Evolutionary conservation across 2,888 invertebrate genomes (phyloP), one percentile per base, ranked within the genome.

Genomic region (Neoitamus cyanurus): DNA sequence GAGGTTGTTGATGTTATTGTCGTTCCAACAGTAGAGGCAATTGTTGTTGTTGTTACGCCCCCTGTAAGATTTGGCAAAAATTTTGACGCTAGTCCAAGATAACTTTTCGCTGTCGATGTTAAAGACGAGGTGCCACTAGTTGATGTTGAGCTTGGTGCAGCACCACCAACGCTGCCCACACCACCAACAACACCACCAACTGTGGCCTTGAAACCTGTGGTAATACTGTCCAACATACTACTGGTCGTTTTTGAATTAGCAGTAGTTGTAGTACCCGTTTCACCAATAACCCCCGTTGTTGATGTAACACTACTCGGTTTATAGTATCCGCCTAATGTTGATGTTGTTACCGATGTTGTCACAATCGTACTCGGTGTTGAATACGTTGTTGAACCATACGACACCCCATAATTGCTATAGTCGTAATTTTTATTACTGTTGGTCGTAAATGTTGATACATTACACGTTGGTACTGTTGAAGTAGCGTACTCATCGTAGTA

Each of bases 311-410:
- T 37, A n/a, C 11, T 83, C 42, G 88, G 88, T n/a, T 90, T 84
- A 88, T 90, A 90, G 88, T 89, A 68, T 88, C 89, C 89, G 89
- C 89, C 87, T 89, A 88, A 30, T 88, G 88, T 30, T 88, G 89
- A 42, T 88, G 84, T 25, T 28, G 36, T 69, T 85, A 85, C 82
- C 86, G 85, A 83, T 85, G 85, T 78, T 88, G 84, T 31, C 25
- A 70, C 42, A 83, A 25, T 58, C 31, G 78, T 69, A 5, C 84
- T 34, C 2, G 84, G 28, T 36, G 15, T 15, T 85, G 85, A 80
- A 82, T 83, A 42, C 86, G 84, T 82, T 85, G 85, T 77, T 87
- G 83, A 36, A 28, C 83, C 72, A 80, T 86, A 86, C 68, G 84
- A 82, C 75, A 83, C 85, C 48, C 85, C 85, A 70, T 77, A 69